phyloP scores from a whole-genome alignment of 2,113 vertebrate genomes.

The Lasiurus cinereus region DNA sequence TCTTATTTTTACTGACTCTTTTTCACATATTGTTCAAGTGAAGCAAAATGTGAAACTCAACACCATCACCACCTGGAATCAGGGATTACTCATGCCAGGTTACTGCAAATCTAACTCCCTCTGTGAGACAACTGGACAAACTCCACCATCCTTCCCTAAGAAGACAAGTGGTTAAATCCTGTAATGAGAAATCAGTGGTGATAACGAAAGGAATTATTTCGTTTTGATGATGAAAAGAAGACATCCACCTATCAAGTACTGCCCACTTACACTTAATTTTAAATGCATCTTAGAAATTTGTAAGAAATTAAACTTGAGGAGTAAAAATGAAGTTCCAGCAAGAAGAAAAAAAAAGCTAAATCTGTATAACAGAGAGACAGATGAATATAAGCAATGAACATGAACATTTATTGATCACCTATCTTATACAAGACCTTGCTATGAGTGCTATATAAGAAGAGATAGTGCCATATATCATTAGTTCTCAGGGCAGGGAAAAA shows the following conservation, averaged over 20 bases:
- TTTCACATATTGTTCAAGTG: conserved; percentile 75
- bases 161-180: conserved; percentile 36
- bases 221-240: neutral
- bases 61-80: conserved; percentile 67
- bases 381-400: conserved; percentile 4
- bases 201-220: conserved; percentile 31
- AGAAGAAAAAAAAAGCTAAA: neutral
- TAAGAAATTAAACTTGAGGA: conserved; percentile 57
- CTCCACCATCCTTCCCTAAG: neutral
- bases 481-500: conserved; percentile 41
- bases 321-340: conserved; percentile 44
- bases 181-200: neutral
- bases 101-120: conserved; percentile 4
- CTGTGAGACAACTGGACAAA: neutral
- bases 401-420: conserved; percentile 10
- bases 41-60: conserved; percentile 68
- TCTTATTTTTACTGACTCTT: conserved; percentile 75
- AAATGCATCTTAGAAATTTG: neutral
- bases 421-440: neutral
- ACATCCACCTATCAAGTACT: neutral
- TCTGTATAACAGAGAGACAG: conserved; percentile 20
- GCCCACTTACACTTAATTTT: neutral
- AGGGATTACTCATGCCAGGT: conserved; percentile 63
- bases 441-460: neutral
- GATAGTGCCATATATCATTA: neutral